Evolutionary conservation across 2,113 vertebrate species (phyloP).

Genomic region (Sterrhoptilus dennistouni): DNA sequence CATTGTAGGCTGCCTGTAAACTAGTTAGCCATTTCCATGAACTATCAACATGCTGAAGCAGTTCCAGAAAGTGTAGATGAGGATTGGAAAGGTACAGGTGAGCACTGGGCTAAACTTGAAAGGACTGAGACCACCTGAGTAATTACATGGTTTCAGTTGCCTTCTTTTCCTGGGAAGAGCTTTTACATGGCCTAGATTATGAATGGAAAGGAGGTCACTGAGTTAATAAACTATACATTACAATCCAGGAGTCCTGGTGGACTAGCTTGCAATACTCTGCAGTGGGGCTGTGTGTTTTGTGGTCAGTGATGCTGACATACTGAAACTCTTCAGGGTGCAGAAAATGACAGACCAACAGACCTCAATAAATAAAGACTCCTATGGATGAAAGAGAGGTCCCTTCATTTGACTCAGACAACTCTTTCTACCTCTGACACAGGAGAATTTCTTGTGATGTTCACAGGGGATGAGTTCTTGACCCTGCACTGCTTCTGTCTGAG

Average conservation of each 20-base stretch:
- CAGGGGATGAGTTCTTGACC: background rate
- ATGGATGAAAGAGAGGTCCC: background rate
- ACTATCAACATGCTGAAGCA: background rate
- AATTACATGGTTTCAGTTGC: background rate
- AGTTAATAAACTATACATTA: background rate
- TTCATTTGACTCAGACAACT: background rate
- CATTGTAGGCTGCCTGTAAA: background rate
- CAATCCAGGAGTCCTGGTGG: background rate
- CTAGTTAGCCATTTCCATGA: background rate
- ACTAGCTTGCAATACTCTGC: background rate
- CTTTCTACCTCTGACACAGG: background rate
- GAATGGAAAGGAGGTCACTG: background rate
- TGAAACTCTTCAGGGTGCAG: background rate
- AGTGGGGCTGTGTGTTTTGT: background rate
- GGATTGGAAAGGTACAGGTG: background rate
- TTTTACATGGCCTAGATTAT: background rate
- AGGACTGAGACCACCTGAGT: background rate
- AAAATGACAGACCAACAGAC: background rate
- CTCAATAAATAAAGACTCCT: background rate
- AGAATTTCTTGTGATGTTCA: background rate
- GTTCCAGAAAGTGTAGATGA: background rate
- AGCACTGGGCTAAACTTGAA: background rate
- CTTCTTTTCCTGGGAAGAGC: background rate
- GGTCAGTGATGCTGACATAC: background rate
- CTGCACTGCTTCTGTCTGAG: background rate